Base-by-base conservation (phyloP, 2,888 invertebrate species). In the Macrophya annulata region DNA sequence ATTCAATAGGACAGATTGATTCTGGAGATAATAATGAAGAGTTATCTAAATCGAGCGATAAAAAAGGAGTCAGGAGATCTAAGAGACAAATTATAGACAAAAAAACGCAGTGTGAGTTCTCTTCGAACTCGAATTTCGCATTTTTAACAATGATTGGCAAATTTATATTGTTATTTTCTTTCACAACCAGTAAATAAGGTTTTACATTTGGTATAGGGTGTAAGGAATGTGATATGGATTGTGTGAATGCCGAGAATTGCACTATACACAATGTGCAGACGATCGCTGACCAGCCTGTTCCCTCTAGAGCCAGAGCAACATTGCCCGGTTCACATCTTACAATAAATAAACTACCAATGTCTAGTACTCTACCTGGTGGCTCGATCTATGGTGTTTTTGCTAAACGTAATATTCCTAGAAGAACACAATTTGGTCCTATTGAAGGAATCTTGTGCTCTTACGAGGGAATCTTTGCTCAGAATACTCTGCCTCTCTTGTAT, bases 381-480 rank as follows among this genome's bases (percentile, higher is more conserved):
- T 86, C 91, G 92, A 93, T 93, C 88, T 93, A 94, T 88, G 96
- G 96, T 8, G 96, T 97, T 55, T 96, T 96, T 92, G 96, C 97
- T 0, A 96, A 96, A 87, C 96, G 96, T 88, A 93, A 94, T 17
- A 96, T 98, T 86, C 96, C 96, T 8, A 95, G 95, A 86, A 94
- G 95, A 55, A 96, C 96, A 0, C 96, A 97, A 88, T 98, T 98
- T 94, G 98, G 98, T 0, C 98, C 98, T 0, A 95, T 97, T 77
- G 96, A 96, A 93, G 97, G 97, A 51, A 94, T 96, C 89, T 93
- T 96, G 86, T 92, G 91, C 88, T 84, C 90, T 74, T 93, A 93
- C 40, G 90, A 93, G 84, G 93, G 92, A n/a, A 85, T 89, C 12
- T 85, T 88, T 9, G 89, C 94, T 85, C 86, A 89, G 40, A 89